Evolutionary conservation across 2,888 invertebrate genomes (phyloP), one percentile per base, ranked within the genome.

Genomic region (Drosophila infuscata): DNA sequence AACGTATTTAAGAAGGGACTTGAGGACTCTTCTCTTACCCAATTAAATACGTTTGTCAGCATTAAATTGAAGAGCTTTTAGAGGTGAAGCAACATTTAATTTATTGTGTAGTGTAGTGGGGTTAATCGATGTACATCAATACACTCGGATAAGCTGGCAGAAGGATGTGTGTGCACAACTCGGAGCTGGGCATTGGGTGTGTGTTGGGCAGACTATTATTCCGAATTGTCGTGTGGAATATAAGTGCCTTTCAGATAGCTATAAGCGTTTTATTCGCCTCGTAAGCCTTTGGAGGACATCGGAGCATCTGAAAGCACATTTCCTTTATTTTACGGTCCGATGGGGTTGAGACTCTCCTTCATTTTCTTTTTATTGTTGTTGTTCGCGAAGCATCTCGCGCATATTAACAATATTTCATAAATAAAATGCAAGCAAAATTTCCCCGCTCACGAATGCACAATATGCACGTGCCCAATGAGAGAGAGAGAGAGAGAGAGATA

Each of bases 391-490:
- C 43, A 43, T 32, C 43, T 43, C 32, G 57, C 57, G 43, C 43
- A 57, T 57, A 43, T 57, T 43, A 57, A 57, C 57, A 57, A 57
- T 57, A 43, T 57, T 57, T 57, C 43, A 57, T 57, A 57, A n/a
- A 57, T 57, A 43, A 32, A 32, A 57, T 32, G 57, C 43, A 11
- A 43, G 57, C 43, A 32, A 57, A 20, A 32, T 32, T 43, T 20
- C 20, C 57, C 32, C 43, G 43, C 30, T 41, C 41, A 41, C 57
- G 20, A 32, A 43, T 57, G 57, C 57, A 43, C 32, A 43, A 57
- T 43, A 32, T 57, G 57, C 57, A 43, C 57, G 57, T 57, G 57
- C 20, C 15, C 20, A 3, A 11, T 20, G n/a, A n/a, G 7, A 29
- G 17, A 30, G 17, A 11, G 29, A n/a, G 12, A 7, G 4, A 17